These are phyloP conservation scores for Campylomormyrus tamandua DNA, from an alignment of 2,113 vertebrate genomes.

Conservation along the genomic window DNA sequence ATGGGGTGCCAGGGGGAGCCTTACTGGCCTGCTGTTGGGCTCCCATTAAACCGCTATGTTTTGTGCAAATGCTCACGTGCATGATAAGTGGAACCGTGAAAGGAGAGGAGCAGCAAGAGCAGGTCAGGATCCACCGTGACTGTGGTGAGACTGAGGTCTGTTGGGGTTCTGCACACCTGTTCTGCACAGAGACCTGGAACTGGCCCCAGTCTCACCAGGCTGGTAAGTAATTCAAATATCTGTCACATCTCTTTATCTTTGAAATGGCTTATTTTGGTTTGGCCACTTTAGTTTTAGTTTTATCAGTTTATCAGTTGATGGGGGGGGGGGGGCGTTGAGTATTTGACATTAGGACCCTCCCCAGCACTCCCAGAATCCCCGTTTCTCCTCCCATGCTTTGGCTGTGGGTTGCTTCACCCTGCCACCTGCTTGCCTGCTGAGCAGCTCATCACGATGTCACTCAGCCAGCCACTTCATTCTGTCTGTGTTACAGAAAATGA, in stretches of 20 bases:
- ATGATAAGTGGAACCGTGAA: background rate
- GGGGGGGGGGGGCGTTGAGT: no score
- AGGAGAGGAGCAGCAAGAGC: background rate
- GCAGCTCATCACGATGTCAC: constrained; percentile 26
- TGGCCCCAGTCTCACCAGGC: background rate
- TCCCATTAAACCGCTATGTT: background rate
- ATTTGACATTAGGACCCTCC: no score
- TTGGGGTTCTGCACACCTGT: background rate
- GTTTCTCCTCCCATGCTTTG: background rate
- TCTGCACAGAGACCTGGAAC: background rate
- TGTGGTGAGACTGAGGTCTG: background rate
- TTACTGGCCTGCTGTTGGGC: background rate
- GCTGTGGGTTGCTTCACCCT: background rate
- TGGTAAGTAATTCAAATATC: background rate
- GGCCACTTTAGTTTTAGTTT: background rate
- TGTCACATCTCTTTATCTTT: background rate
- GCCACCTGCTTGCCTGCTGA: background rate
- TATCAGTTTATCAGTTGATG: background rate
- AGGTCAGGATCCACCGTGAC: background rate
- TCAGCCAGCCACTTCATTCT: constrained; percentile 46
- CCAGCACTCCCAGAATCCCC: background rate
- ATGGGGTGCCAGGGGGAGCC: background rate
- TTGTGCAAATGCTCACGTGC: background rate
- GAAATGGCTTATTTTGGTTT: background rate
- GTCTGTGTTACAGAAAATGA: constrained; percentile 43